Conservation (phyloP, 2,888 invertebrate genomes). For the Pardosa pseudoannulata region DNA sequence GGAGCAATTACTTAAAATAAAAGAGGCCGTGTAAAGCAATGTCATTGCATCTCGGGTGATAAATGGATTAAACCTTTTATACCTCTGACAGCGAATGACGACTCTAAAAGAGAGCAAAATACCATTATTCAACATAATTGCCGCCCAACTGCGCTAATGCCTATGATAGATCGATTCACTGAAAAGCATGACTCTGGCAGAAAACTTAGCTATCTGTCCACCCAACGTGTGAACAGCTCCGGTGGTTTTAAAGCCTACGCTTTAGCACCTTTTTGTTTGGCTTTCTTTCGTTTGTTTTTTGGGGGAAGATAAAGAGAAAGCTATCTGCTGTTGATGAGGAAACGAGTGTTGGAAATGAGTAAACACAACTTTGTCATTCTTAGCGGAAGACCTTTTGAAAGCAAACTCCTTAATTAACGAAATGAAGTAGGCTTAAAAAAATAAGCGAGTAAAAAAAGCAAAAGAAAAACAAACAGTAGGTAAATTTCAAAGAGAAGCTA, state of each 20-base stretch:
- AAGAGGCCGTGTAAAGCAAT: conserved; percentile 40
- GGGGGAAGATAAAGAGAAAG: neutral
- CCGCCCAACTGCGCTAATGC: conserved; percentile 57
- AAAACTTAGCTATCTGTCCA: conserved; percentile 59
- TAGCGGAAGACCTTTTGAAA: neutral
- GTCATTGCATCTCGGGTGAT: conserved; percentile 32
- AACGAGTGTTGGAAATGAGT: neutral
- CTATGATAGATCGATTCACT: conserved; percentile 55
- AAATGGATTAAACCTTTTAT: conserved; percentile 56
- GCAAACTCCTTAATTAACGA: neutral
- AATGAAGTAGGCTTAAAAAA: no score
- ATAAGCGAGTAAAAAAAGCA: no score
- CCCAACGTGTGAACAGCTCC: conserved; percentile 51
- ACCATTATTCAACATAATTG: conserved; percentile 63
- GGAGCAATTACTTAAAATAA: conserved; percentile 48
- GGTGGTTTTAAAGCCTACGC: conserved; percentile 33
- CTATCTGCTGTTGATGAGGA: neutral
- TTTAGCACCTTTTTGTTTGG: conserved; percentile 43
- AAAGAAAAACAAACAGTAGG: no score
- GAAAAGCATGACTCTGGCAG: conserved; percentile 20
- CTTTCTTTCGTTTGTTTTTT: neutral
- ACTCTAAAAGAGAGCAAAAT: conserved; percentile 9
- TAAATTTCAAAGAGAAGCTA: no score
- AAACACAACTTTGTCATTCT: neutral
- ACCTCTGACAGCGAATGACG: conserved; percentile 53